These are phyloP conservation scores for Epiblema foenella DNA, from an alignment of 2,888 invertebrate species.

Conservation along the genomic window DNA sequence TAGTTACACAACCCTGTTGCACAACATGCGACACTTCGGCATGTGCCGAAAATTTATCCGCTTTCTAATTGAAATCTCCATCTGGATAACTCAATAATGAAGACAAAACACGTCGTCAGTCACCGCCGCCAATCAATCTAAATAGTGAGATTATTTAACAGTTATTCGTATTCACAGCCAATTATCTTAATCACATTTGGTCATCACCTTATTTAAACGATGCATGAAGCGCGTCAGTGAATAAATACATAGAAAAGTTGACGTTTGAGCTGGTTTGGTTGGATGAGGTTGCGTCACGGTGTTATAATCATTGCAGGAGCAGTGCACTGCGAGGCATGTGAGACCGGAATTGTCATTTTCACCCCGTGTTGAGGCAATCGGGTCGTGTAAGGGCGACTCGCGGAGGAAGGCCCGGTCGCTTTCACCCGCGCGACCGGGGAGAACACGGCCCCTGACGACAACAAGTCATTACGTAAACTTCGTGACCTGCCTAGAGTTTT, in stretches of 20 bases:
- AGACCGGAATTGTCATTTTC: slow-evolving; percentile 41
- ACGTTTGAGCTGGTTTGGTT: slow-evolving; percentile 30
- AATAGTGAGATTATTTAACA: slow-evolving; percentile 27
- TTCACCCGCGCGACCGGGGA: slow-evolving; percentile 62
- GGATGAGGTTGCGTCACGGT: slow-evolving; percentile 25
- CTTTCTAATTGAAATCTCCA: slow-evolving; percentile 69
- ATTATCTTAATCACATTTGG: slow-evolving; percentile 29
- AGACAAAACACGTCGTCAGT: slow-evolving; percentile 46
- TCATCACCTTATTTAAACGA: slow-evolving; percentile 33
- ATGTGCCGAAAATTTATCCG: slow-evolving; percentile 66
- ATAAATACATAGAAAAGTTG: slow-evolving; percentile 39
- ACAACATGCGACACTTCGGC: slow-evolving; percentile 69
- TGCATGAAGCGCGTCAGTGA: slow-evolving; percentile 24
- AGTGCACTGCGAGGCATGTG: slow-evolving; percentile 31
- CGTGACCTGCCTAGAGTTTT: slow-evolving; percentile 55
- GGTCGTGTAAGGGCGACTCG: slow-evolving; percentile 57
- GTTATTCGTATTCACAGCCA: slow-evolving; percentile 21
- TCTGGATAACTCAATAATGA: slow-evolving; percentile 51
- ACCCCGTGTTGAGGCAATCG: slow-evolving; percentile 54
- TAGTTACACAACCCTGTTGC: slow-evolving; percentile 72
- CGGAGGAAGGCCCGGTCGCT: slow-evolving; percentile 55
- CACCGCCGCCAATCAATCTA: slow-evolving; percentile 35
- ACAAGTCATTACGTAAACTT: slow-evolving; percentile 55
- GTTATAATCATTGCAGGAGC: slow-evolving; percentile 20
- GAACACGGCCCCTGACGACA: slow-evolving; percentile 44